Conservation (phyloP, 2,888 invertebrate genomes). For the Oeneis ivallda region DNA sequence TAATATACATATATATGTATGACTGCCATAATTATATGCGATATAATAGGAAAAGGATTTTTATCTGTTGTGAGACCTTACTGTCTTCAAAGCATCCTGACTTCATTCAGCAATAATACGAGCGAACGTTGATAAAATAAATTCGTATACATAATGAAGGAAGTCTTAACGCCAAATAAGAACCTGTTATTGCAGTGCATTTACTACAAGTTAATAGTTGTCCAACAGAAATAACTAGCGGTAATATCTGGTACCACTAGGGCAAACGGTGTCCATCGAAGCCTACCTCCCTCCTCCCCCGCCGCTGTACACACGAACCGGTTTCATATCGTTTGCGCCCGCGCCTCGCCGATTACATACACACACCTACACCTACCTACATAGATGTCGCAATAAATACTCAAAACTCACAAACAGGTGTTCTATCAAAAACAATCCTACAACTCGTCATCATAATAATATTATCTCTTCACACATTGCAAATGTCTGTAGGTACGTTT, state of each 20-base stretch:
- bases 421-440: not conserved
- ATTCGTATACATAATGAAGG: not conserved
- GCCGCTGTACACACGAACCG: slow-evolving; percentile 53
- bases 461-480: not conserved
- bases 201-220: slow-evolving; percentile 29
- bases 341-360: slow-evolving; percentile 43
- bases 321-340: slow-evolving; percentile 59
- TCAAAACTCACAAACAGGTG: slow-evolving; percentile 48
- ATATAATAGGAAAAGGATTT: not conserved
- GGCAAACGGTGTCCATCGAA: slow-evolving; percentile 62
- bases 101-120: slow-evolving; percentile 9
- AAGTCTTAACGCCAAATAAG: slow-evolving; percentile 16
- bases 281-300: slow-evolving; percentile 30
- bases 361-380: slow-evolving; percentile 26
- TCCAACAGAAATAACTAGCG: slow-evolving; percentile 51
- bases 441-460: not conserved
- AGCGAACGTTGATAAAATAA: not conserved
- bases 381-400: slow-evolving; percentile 61
- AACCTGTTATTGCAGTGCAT: slow-evolving; percentile 36
- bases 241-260: slow-evolving; percentile 64
- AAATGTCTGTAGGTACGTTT: not conserved
- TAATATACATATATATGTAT: too few relatives aligned
- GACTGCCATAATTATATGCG: too few relatives aligned
- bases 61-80: not conserved
- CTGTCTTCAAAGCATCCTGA: slow-evolving; percentile 6